A percentile compares a stretch with the other conserved stretches of the same genome.
Conservation (phyloP, 1,140 invertebrate genomes). For the Lepidurus couesii region DNA sequence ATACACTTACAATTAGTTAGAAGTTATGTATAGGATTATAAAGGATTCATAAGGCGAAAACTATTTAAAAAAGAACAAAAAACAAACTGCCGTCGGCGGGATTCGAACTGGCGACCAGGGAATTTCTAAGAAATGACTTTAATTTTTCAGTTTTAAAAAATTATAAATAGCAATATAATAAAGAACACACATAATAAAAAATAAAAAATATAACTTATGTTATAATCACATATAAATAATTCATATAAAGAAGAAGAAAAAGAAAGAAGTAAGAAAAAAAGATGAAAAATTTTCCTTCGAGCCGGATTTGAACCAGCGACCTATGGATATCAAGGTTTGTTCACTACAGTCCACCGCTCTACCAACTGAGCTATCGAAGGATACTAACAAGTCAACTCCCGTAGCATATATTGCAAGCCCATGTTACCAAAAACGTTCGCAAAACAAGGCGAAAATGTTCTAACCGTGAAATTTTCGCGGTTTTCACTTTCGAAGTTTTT, state of each 20-base stretch:
- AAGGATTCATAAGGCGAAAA: not conserved
- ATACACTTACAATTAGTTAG: not conserved
- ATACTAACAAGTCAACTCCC: not conserved
- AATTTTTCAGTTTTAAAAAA: no score
- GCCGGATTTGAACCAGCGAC: conserved; percentile 64
- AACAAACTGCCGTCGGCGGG: not conserved
- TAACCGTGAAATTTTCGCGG: no score
- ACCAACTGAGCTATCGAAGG: conserved; percentile 63
- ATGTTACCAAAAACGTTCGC: no score
- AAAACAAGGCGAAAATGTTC: no score
- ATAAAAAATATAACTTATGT: not conserved
- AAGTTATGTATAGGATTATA: not conserved
- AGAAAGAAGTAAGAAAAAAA: not conserved
- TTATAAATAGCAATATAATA: no score
- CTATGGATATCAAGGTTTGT: conserved; percentile 50
- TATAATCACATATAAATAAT: not conserved
- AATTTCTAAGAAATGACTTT: no score
- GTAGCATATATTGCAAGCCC: not conserved
- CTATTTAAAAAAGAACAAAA: not conserved
- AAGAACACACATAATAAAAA: not conserved
- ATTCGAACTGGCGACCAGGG: not conserved
- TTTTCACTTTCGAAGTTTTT: no score
- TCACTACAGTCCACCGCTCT: conserved; percentile 76
- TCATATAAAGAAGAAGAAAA: conserved; percentile 29
- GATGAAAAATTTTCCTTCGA: conserved; percentile 51